Base-by-base conservation (phyloP, 92 coral and sea anemone genomes). In the Hydrozoanthus gracilis region DNA sequence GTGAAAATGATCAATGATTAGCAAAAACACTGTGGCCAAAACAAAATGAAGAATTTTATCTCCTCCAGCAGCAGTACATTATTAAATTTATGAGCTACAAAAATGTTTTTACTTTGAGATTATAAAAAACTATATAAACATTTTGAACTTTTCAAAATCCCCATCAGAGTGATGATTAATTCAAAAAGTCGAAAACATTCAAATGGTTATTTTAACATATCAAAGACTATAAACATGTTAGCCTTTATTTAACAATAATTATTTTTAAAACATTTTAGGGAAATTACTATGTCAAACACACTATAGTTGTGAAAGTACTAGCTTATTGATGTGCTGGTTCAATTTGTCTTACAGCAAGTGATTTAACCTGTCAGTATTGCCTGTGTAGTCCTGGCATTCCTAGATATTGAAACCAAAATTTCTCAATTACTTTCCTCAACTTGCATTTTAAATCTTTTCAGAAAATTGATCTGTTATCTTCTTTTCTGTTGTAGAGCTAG, bases 41-140 rank as follows among this genome's bases (percentile, higher is more conserved):
- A 27, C 35, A 27, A 27, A 27, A 27, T 27, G 35, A 27, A 15
- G 68, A 62, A 62, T 62, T 62, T 62, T 62, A 62, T 62, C 68
- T 62, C 68, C 68, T 62, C 68, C 68, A 62, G 68, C 68, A 62
- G 68, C 68, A 62, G 2, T 62, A 13, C 35, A 62, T 62, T 62
- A 62, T 62, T 62, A 62, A 62, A 62, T 58, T 58, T 58, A 58
- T 62, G 68, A 62, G 68, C 68, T 62, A 62, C 68, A 13, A 62
- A 62, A 62, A 62, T 62, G 68, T 62, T 62, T 62, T 62, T 62
- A 62, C 68, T 62, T 62, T 62, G 68, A 62, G 68, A 62, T 62
- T 62, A 62, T 62, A 62, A 62, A 61, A 62, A 62, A 62, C 68
- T 62, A 62, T 58, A 58, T 58, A 58, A 62, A 62, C 68, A 62